Base-by-base conservation (phyloP, 2,797 vertebrate genomes). In the Chaetodon trifasciatus region DNA sequence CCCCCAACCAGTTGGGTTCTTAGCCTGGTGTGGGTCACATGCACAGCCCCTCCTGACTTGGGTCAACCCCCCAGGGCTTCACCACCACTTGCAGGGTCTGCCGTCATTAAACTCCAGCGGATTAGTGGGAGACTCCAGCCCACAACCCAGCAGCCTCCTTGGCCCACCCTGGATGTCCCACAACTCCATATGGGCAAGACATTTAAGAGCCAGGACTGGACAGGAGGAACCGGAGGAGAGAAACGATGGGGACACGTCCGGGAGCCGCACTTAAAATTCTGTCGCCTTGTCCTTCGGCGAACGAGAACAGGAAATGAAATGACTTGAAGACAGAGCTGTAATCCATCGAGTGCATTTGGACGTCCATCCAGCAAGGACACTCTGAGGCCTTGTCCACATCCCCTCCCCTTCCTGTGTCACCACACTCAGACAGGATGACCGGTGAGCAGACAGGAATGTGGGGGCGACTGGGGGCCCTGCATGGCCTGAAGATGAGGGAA, bases 121-220 rank as follows among this genome's bases (percentile, higher is more conserved):
- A 96, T 96, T 96, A 95, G 90, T 71, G 74, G 86, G 83, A 90
- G 92, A 84, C 85, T 92, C 81, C 92, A 93, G 89, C 79, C 85
- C 86, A 85, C 76, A 73, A 81, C 84, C 76, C 82, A 37, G 63
- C 74, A 78, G 84, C 74, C 80, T n/a, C 79, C 79, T 32, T 21
- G 75, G 86, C 86, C 86, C 88, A 90, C 86, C 89, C 85, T 83
- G 78, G 81, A 91, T 67, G 70, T 85, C 83, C 81, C 76, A 47
- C 50, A n/a, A 16, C 76, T 74, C 74, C 73, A 83, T 62, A 78
- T 70, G 66, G 50, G 37, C 32, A 8, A 69, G 74, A 81, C 79
- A 47, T 89, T 82, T 60, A 67, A 71, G 69, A 84, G 75, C 55
- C 46, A 9, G 55, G 37, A 49, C 35, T 3, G 66, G 76, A 61